Evolutionary conservation across 1,140 invertebrate genomes (phyloP), one percentile per base, ranked within the genome.

Genomic region (Pogonomyrmex californicus): DNA sequence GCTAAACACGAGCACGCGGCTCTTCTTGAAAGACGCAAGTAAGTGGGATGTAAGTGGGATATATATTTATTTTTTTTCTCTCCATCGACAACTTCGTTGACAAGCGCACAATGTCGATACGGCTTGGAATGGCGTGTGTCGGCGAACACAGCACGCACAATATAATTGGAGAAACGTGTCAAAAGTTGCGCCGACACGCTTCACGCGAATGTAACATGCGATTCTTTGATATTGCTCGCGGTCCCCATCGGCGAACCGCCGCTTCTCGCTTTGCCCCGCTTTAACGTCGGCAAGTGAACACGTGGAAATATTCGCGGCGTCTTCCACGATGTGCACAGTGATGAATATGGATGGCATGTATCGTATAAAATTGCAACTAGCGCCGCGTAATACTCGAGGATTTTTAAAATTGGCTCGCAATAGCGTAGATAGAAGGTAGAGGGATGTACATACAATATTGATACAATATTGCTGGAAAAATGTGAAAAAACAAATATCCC

Each of bases 151-250:
- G 41, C 51, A 58, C 38, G 66, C 66, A 71, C 36, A 41, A 30
- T 73, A 73, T 83, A 83, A 83, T 83, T 83, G 79, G 38, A 83
- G 68, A 83, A 60, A 73, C 79, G 33, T 49, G 79, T 83, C 66
- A 60, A 73, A 73, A 83, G 66, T 83, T 83, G 56, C 4, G 66
- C 41, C 79, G 68, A 73, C 79, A 47, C 66, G 79, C 54, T 73
- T 83, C 79, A 73, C 51, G 65, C 66, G 54, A 82, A 2, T 54
- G 12, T 68, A 79, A 47, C 78, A 82, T 71, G 66, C 68, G 33
- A 73, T 83, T 83, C 79, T 73, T 83, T 83, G 68, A 82, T 73
- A 71, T 36, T 49, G 30, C 51, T 12, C 63, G 62, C 63, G 78
- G 41, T 44, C 41, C 38, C 30, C 60, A 36, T 30, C 38, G 36